A percentile compares a stretch with the other conserved stretches of the same genome.
Conservation (phyloP, 1,140 invertebrate genomes). For the Melitaea cinxia region DNA sequence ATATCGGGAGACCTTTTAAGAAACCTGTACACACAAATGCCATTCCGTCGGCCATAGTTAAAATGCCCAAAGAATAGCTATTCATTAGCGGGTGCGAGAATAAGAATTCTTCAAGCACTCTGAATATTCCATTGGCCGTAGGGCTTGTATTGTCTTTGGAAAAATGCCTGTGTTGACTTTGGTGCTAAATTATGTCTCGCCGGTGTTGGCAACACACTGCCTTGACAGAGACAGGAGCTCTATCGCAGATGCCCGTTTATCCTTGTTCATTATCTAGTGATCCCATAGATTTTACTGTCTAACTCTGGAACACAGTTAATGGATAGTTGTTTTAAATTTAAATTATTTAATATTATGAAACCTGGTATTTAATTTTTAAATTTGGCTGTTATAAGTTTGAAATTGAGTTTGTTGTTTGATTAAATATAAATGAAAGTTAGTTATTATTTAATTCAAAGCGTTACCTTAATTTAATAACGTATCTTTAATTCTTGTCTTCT, state of each 20-base stretch:
- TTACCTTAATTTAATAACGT: no score
- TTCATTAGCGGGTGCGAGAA: conserved; percentile 81
- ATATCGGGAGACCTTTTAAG: conserved; percentile 78
- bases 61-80: conserved; percentile 80
- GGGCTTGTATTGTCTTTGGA: conserved; percentile 78
- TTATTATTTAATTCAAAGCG: conserved; percentile 17
- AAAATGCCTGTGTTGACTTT: conserved; percentile 65
- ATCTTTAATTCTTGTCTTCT: neutral
- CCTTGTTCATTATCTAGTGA: conserved; percentile 69
- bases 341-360: conserved; percentile 40
- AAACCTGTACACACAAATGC: conserved; percentile 78
- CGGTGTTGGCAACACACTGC: conserved; percentile 52
- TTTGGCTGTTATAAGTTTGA: conserved; percentile 15
- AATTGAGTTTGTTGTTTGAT: no score
- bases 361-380: conserved; percentile 26
- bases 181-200: conserved; percentile 70
- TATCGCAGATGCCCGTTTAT: conserved; percentile 50
- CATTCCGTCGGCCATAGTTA: conserved; percentile 79
- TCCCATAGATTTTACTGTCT: conserved; percentile 61
- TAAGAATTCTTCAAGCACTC: conserved; percentile 77
- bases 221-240: conserved; percentile 48
- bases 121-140: conserved; percentile 73
- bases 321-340: conserved; percentile 42
- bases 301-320: conserved; percentile 50
- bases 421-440: neutral